Evolutionary conservation across 2,888 invertebrate species (phyloP), one percentile per base, ranked within the genome.

Genomic region (Pandemis corylana): DNA sequence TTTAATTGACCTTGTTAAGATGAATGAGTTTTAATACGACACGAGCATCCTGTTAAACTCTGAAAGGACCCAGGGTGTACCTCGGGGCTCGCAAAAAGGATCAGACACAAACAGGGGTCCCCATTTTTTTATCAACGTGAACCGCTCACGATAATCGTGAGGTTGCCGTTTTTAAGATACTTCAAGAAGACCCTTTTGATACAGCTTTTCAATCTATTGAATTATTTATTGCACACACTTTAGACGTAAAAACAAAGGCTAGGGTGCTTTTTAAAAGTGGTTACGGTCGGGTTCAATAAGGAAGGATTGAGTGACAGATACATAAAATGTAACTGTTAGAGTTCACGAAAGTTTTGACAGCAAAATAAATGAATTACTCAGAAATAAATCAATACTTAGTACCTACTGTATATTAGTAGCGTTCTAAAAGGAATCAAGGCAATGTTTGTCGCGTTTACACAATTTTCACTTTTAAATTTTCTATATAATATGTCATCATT

Each of bases 21-120:
- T 44, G 53, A 67, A 72, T 72, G 53, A 63, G 63, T 72, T 68
- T 72, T 64, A 72, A 68, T 72, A 56, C 68, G 67, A 68, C 46
- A 49, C 64, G 64, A 73, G 68, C 41, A 64, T 59, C 63, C 63
- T 41, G 65, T 68, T 68, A 41, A 64, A 51, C 1, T n/a, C 13
- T 44, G 41, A 64, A 28, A 68, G 53, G 63, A 41, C n/a, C 13
- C 5, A 7, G 67, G n/a, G 36, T 41, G 36, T 28, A 44, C 62
- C 67, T 42, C 44, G 15, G 66, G 5, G 61, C n/a, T 4, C 7
- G 13, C 15, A 56, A 62, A 72, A 68, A 36, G 63, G 72, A 13
- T 56, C 72, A 64, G 63, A 46, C 72, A 15, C 42, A 49, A 63
- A 65, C 4, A 46, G 42, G 41, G 7, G 0, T 9, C 15, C 10